Percentiles rank a stretch among this genome's conserved stretches.
These are phyloP conservation scores for Drosophila peninsularis DNA, from an alignment of 2,888 invertebrate species.

Conservation along the genomic window DNA sequence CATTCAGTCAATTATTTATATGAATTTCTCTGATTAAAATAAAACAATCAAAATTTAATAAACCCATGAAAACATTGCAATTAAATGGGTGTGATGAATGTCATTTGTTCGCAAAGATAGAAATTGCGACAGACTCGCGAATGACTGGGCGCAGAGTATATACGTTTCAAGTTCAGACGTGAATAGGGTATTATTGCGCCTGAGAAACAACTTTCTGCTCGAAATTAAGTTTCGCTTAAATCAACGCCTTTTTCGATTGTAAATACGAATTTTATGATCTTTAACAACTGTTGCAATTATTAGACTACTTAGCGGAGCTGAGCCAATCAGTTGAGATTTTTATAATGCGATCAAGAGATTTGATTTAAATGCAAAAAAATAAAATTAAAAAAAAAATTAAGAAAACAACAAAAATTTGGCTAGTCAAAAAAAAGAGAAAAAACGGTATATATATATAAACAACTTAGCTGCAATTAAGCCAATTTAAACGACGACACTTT, in stretches of 20 bases:
- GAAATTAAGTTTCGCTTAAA: background rate
- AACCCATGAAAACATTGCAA: conserved; percentile 9
- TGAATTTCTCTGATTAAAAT: background rate
- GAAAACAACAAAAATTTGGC: conserved; percentile 21
- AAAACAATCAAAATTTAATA: background rate
- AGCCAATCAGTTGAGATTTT: conserved; percentile 1
- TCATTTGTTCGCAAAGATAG: conserved; percentile 3
- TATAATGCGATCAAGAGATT: conserved; percentile 17
- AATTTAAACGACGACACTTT: conserved; percentile 52
- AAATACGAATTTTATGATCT: background rate
- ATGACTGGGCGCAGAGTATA: background rate
- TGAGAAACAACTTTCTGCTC: background rate
- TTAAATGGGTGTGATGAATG: conserved; percentile 6
- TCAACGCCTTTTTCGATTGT: background rate
- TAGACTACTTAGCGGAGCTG: conserved; percentile 1
- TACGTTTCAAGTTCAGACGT: background rate
- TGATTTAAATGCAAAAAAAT: conserved; percentile 39
- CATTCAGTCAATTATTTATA: background rate
- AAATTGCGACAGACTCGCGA: conserved; percentile 1
- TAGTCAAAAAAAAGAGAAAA: conserved; percentile 12
- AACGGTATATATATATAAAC: background rate
- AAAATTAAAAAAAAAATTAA: background rate
- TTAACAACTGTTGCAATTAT: background rate
- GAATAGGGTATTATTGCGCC: background rate
- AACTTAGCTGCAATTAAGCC: conserved; percentile 56